Evolutionary conservation across 2,888 invertebrate species (phyloP), one percentile per base, ranked within the genome.

Genomic region (Vesta saturnalis): DNA sequence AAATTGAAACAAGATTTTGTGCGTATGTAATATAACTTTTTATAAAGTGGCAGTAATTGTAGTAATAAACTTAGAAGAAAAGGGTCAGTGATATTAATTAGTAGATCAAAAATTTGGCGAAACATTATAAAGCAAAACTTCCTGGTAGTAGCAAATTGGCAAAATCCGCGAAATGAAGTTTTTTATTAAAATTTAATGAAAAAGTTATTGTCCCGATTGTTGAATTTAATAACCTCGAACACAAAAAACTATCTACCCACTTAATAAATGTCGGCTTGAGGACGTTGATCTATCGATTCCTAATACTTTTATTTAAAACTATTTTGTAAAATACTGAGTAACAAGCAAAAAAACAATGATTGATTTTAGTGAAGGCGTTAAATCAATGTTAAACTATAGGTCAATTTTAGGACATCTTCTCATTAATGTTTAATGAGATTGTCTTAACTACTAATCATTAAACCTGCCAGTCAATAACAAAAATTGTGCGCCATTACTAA

Each of bases 211-310:
- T n/a, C 39, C 39, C 39, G 12, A 39, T 39, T 39, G 39, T 39
- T 39, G 4, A 39, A 39, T 39, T 39, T n/a, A 39, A 39, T n/a
- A 39, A 39, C 39, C 39, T 39, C 39, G 8, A 10, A 39, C 39
- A 39, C 8, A 6, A 39, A 39, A 39, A 39, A 39, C n/a, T 39
- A n/a, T 39, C n/a, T n/a, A n/a, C n/a, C 39, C 39, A 39, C 23
- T 8, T 23, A 23, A 5, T 23, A 8, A 23, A 10, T n/a, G 39
- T 39, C 39, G 2, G 8, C 39, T n/a, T 39, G 8, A 65, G 65
- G 65, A 65, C 65, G 55, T 60, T 65, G 65, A 65, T 65, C 65
- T 65, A 65, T 65, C 30, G 65, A 65, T 39, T 39, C n/a, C 8
- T n/a, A 39, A 39, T n/a, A 39, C n/a, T n/a, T n/a, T n/a, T n/a